phyloP scores from a whole-genome alignment of 1,140 invertebrate species.

The Asbolus verrucosus region DNA sequence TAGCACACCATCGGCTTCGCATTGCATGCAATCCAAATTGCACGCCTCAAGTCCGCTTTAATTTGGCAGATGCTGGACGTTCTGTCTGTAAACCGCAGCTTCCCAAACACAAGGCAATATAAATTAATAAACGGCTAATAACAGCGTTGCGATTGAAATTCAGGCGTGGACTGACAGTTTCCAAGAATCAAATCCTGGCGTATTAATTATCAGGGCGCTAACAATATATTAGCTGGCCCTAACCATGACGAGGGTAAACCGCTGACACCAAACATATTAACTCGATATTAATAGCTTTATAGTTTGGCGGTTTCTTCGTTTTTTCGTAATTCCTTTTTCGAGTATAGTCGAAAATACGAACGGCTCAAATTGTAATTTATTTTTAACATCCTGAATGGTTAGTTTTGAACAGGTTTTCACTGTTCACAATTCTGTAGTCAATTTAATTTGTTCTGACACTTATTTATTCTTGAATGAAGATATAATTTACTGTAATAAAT shows the following conservation, averaged over 20 bases:
- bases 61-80: no score
- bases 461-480: slow-evolving; percentile 45
- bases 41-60: no score
- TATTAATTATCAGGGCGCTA: slow-evolving; percentile 34
- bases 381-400: slow-evolving; percentile 8
- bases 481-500: slow-evolving; percentile 45
- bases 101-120: background rate
- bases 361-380: slow-evolving; percentile 14
- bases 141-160: slow-evolving; percentile 15
- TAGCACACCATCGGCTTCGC: no score
- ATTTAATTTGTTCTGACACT: slow-evolving; percentile 45
- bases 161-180: slow-evolving; percentile 27
- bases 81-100: no score
- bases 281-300: slow-evolving; percentile 26
- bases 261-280: slow-evolving; percentile 21
- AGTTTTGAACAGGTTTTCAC: slow-evolving; percentile 22
- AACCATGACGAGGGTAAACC: slow-evolving; percentile 26
- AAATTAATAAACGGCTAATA: slow-evolving; percentile 36
- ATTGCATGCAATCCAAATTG: no score
- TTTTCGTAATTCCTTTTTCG: slow-evolving; percentile 16
- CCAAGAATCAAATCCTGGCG: slow-evolving; percentile 24
- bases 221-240: slow-evolving; percentile 17
- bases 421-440: slow-evolving; percentile 23
- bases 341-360: slow-evolving; percentile 7
- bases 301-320: background rate